Conservation (phyloP, 1,140 invertebrate species). For the Saccostrea echinata region DNA sequence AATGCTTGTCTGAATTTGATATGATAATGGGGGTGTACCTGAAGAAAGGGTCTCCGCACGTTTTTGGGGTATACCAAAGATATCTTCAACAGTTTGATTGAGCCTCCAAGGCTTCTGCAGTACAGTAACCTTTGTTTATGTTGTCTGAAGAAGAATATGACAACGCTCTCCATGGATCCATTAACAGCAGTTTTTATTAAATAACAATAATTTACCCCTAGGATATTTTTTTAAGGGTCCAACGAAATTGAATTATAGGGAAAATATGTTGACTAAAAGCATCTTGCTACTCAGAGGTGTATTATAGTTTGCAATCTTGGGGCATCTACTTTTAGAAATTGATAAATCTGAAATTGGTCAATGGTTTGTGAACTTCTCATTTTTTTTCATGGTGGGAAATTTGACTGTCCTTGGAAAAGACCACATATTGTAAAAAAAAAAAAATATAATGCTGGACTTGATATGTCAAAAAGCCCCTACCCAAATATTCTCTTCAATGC, state of each 20-base stretch:
- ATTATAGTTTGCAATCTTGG: not conserved
- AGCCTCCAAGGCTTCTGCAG: not conserved
- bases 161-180: not conserved
- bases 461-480: too few relatives aligned
- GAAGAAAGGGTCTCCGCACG: not conserved
- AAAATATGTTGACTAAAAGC: constrained; percentile 12
- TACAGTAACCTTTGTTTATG: not conserved
- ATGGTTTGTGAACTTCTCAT: not conserved
- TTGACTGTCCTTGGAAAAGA: too few relatives aligned
- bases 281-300: not conserved
- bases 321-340: not conserved
- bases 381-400: not conserved
- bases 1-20: constrained; percentile 24
- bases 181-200: constrained; percentile 32
- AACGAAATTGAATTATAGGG: constrained; percentile 10
- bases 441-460: too few relatives aligned
- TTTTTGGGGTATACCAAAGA: not conserved
- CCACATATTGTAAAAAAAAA: too few relatives aligned
- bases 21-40: constrained; percentile 26
- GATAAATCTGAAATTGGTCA: not conserved
- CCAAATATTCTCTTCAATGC: too few relatives aligned
- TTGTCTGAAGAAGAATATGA: not conserved
- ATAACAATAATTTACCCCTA: constrained; percentile 19
- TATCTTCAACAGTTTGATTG: not conserved
- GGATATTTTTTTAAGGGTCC: constrained; percentile 19